Conservation (phyloP, 2,797 vertebrate species). For the Carcharodon carcharias region DNA sequence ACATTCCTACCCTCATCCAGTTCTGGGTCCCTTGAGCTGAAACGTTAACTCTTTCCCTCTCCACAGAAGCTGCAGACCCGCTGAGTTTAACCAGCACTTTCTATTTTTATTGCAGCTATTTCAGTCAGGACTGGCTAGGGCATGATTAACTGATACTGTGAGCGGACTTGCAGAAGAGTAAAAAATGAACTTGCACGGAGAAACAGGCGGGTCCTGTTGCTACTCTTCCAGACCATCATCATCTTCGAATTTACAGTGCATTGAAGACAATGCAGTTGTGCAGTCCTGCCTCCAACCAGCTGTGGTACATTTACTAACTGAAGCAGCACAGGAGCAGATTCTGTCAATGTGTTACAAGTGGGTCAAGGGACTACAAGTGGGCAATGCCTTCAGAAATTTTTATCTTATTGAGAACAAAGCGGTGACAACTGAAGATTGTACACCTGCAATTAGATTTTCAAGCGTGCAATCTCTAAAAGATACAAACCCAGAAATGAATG, state of each 20-base stretch:
- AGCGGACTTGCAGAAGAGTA: neutral
- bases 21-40: neutral
- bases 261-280: neutral
- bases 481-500: neutral
- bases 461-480: neutral
- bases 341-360: neutral
- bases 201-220: neutral
- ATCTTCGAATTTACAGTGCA: neutral
- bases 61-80: neutral
- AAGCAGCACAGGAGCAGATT: neutral
- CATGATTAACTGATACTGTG: neutral
- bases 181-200: neutral
- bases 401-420: neutral
- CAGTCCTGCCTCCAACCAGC: neutral
- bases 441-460: neutral
- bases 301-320: neutral
- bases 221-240: neutral
- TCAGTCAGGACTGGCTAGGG: neutral
- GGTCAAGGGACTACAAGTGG: neutral
- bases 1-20: neutral
- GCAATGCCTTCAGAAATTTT: neutral
- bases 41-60: neutral
- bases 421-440: neutral
- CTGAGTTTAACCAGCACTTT: neutral
- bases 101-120: neutral